Percentiles rank a stretch among this genome's conserved stretches.
Evolutionary conservation across 2,797 vertebrate genomes (phyloP).

Genomic region (Coendou prehensilis): DNA sequence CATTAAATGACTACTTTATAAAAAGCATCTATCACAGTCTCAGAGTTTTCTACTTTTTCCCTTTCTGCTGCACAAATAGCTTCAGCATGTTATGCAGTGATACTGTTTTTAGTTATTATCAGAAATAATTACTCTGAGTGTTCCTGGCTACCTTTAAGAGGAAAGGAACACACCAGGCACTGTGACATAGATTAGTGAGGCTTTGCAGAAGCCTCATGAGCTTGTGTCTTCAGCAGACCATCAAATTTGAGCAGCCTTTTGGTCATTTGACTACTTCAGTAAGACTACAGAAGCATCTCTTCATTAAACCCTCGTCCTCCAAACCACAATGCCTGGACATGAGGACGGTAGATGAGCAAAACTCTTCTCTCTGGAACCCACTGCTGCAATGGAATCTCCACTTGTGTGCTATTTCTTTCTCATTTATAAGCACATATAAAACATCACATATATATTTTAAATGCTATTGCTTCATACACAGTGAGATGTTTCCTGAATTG

Average conservation of each 20-base stretch:
- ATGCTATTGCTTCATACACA: conserved; percentile 17
- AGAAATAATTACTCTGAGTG: conserved; percentile 73
- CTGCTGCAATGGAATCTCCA: conserved; percentile 49
- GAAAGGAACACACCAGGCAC: conserved; percentile 64
- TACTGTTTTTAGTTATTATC: conserved; percentile 10
- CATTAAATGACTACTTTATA: background rate
- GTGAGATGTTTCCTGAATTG: background rate
- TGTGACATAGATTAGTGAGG: conserved; percentile 65
- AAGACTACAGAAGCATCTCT: conserved; percentile 51
- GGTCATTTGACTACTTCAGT: conserved; percentile 73
- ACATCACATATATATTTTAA: conserved; percentile 39
- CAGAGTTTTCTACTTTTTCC: background rate
- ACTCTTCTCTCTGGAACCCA: background rate
- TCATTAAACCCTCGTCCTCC: conserved; percentile 9
- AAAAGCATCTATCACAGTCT: background rate
- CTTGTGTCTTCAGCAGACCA: conserved; percentile 87
- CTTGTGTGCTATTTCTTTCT: conserved; percentile 50
- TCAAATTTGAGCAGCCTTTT: conserved; percentile 83
- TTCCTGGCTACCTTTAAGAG: conserved; percentile 71
- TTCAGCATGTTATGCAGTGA: background rate
- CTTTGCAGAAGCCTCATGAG: conserved; percentile 80
- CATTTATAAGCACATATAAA: conserved; percentile 71
- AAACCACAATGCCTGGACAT: conserved; percentile 6
- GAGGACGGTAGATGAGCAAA: background rate
- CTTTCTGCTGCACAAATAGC: background rate